Evolutionary conservation across 2,797 vertebrate genomes (phyloP), one percentile per base, ranked within the genome.

Genomic region (Amazona finschi): DNA sequence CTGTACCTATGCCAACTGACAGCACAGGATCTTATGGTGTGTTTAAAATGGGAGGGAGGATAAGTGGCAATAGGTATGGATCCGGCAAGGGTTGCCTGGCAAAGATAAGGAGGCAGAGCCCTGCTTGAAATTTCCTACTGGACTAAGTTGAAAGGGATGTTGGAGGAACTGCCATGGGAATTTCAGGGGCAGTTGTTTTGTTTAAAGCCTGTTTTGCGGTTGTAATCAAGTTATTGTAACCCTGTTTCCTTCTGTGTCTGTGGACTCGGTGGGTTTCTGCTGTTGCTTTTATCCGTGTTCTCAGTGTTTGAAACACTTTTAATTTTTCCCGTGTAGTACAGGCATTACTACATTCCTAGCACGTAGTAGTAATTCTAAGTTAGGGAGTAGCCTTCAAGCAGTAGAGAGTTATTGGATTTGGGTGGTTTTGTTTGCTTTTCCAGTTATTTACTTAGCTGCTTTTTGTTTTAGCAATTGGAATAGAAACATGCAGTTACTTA

Each of bases 361-460:
- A 57, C 17, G 2, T 1, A 39, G n/a, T 30, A 77, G 5, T 77
- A 60, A 31, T 58, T 85, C 16, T n/a, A 4, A 41, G 11, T 53
- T 80, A 53, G 12, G 11, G 25, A 83, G 36, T 50, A 62, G 12
- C 31, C 24, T 78, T 89, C 43, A 39, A 43, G 36, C 20, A 76
- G 21, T 25, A 49, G 49, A 30, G 38, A 55, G 21, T 20, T 64
- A 27, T 47, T 91, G 46, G 31, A 66, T 70, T 89, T 72, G 21
- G 7, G 3, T 66, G 11, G 0, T 58, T 69, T 55, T 57, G 33
- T 88, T 88, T 81, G 58, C 5, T 94, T 96, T 86, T 39, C 30
- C 8, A 44, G 36, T 75, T 92, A 62, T 93, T 94, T 87, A 44
- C 52, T 91, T 78, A 41, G 15, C 61, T 90, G 55, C 58, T 70